Conservation (phyloP, 2,888 invertebrate genomes). For the Labia minor region DNA sequence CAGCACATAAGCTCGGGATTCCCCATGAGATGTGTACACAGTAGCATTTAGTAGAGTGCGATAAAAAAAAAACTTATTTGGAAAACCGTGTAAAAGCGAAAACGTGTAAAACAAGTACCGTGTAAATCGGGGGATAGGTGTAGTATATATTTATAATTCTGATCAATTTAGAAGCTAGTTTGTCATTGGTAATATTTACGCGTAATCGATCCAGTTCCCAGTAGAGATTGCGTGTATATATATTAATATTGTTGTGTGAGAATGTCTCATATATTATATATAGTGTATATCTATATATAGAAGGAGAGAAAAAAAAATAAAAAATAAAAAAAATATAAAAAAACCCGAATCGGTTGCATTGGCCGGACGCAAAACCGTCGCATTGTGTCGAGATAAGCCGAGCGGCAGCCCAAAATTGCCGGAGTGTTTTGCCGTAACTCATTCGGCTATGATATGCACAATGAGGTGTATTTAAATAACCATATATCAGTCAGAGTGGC, state of each 20-base stretch:
- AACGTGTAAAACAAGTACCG: too few relatives aligned
- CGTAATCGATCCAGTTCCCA: background rate
- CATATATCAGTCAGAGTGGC: background rate
- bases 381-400: slow-evolving; percentile 13
- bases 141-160: too few relatives aligned
- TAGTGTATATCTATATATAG: too few relatives aligned
- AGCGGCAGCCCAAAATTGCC: background rate
- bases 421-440: slow-evolving; percentile 13
- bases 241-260: background rate
- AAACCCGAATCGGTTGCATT: background rate
- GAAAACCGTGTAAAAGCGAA: too few relatives aligned
- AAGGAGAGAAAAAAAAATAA: background rate
- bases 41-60: too few relatives aligned
- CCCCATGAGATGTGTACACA: too few relatives aligned
- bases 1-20: too few relatives aligned
- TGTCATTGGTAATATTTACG: background rate
- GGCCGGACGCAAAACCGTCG: slow-evolving; percentile 13
- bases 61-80: too few relatives aligned
- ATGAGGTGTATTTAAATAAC: slow-evolving; percentile 13
- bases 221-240: background rate
- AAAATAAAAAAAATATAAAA: background rate
- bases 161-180: too few relatives aligned
- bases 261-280: background rate
- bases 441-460: slow-evolving; percentile 13
- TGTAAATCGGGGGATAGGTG: too few relatives aligned